A percentile compares a stretch with the other conserved stretches of the same genome.
phyloP scores from a whole-genome alignment of 2,888 invertebrate genomes.

The Seira ritae region DNA sequence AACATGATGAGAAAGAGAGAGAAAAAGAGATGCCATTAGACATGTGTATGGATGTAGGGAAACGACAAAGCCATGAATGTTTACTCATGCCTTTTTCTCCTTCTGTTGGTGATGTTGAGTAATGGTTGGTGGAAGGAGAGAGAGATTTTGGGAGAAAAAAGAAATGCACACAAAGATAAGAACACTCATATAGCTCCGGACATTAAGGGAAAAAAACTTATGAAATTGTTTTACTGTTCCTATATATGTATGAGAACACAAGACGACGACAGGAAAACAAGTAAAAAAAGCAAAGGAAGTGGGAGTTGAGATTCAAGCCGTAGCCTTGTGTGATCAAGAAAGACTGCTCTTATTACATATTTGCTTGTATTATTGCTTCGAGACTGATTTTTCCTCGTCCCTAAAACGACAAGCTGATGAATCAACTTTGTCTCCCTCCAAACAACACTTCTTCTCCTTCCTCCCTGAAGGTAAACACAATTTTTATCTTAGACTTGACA shows the following conservation, averaged over 20 bases:
- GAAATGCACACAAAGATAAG: background rate
- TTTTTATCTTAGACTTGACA: background rate
- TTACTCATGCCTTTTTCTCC: conserved; percentile 8
- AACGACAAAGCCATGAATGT: conserved; percentile 6
- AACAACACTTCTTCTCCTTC: background rate
- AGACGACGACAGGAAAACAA: too few relatives aligned
- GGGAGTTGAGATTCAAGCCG: too few relatives aligned
- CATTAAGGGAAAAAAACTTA: background rate
- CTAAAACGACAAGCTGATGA: background rate
- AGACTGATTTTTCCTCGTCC: background rate
- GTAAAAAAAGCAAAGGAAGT: too few relatives aligned
- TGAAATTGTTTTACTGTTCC: background rate
- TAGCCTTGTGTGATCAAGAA: too few relatives aligned
- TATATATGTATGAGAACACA: background rate
- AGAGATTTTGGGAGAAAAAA: background rate
- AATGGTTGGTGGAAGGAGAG: conserved; percentile 1
- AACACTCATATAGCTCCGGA: background rate
- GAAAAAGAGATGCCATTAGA: background rate
- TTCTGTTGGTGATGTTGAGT: conserved; percentile 5
- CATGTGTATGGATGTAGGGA: background rate
- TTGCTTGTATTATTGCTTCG: background rate
- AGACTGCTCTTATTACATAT: too few relatives aligned
- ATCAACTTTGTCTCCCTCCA: background rate
- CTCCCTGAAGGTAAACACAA: background rate
- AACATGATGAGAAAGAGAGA: background rate